A percentile compares a stretch with the other conserved stretches of the same genome.
Conservation (phyloP, 2,797 vertebrate genomes). For the Morus bassanus region DNA sequence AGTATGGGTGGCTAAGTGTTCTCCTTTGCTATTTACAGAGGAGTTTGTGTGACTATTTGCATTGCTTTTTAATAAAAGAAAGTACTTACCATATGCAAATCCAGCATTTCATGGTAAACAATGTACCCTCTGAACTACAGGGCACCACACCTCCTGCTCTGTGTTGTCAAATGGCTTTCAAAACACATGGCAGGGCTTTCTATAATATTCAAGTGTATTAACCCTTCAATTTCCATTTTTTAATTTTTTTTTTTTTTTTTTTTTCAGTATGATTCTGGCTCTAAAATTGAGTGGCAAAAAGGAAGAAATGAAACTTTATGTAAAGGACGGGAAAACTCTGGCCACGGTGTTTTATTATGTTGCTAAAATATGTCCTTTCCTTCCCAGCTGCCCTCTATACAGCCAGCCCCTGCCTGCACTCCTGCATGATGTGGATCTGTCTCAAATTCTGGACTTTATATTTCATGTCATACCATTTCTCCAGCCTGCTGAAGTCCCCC, state of each 20-base stretch:
- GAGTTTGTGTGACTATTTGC: slow-evolving; percentile 72
- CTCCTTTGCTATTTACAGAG: slow-evolving; percentile 72
- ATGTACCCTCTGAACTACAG: slow-evolving; percentile 64
- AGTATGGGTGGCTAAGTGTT: slow-evolving; percentile 37
- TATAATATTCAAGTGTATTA: slow-evolving; percentile 23
- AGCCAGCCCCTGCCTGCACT: background rate
- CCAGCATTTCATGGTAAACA: slow-evolving; percentile 73
- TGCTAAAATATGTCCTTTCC: background rate
- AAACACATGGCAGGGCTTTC: slow-evolving; percentile 29
- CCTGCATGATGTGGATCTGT: background rate
- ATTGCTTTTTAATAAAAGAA: slow-evolving; percentile 73
- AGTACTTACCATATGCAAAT: slow-evolving; percentile 73
- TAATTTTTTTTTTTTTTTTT: background rate
- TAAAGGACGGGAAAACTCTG: background rate
- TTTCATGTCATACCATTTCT: background rate
- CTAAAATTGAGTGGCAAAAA: background rate
- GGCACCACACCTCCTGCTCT: slow-evolving; percentile 51
- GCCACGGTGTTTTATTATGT: accelerated
- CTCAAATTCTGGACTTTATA: background rate
- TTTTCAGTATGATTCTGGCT: background rate
- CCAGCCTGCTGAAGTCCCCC: background rate
- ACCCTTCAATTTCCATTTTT: background rate
- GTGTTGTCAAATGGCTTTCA: slow-evolving; percentile 54
- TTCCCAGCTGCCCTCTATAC: background rate
- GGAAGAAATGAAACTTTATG: background rate